Conservation (phyloP, 2,113 vertebrate species). For the Eolophus roseicapilla region DNA sequence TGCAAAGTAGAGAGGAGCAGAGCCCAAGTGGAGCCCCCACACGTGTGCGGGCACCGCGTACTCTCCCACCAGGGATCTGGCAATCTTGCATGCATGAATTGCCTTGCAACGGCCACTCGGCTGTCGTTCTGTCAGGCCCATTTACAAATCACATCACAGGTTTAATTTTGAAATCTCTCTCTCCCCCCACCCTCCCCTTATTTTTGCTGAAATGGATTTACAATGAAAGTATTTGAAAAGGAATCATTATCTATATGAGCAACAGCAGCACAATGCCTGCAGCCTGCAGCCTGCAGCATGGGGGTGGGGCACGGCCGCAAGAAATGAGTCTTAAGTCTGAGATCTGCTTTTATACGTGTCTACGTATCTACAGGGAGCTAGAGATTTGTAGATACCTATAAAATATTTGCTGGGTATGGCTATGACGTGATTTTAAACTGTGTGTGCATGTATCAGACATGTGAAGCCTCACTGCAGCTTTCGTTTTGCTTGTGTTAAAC, state of each 20-base stretch:
- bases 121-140: conserved; percentile 45
- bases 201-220: conserved; percentile 48
- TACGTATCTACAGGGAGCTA: background rate
- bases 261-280: background rate
- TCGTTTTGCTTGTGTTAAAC: background rate
- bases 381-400: background rate
- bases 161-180: conserved; percentile 49
- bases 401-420: background rate
- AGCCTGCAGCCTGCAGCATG: background rate
- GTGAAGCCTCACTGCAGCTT: background rate
- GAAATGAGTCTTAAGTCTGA: background rate
- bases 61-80: conserved; percentile 43
- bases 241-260: conserved; percentile 44
- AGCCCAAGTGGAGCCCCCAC: background rate
- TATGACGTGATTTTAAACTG: background rate
- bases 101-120: conserved; percentile 9
- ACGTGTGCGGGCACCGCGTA: background rate
- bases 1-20: background rate
- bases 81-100: conserved; percentile 2
- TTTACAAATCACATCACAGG: conserved; percentile 8
- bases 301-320: background rate
- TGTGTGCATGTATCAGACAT: accelerated
- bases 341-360: background rate
- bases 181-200: background rate
- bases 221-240: conserved; percentile 33